Evolutionary conservation across 2,113 vertebrate genomes (phyloP).

Genomic region (Colius striatus): DNA sequence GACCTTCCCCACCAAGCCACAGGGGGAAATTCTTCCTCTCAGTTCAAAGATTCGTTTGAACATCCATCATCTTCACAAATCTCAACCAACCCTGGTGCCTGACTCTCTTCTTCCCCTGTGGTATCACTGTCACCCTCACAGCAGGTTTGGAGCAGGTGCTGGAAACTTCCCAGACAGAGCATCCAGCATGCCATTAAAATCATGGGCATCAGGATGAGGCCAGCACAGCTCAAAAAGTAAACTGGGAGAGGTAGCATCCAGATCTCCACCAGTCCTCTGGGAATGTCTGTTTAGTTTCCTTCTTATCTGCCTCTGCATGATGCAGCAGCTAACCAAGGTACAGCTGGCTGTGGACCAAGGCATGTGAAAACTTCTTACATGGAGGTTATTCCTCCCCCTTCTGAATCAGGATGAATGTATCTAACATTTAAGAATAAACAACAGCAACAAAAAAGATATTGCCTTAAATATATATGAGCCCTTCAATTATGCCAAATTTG

Average conservation of each 20-base stretch:
- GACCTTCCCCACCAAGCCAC: background rate
- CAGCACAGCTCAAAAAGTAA: background rate
- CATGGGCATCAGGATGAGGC: rapidly evolving
- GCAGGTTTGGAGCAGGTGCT: background rate
- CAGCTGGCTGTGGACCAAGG: background rate
- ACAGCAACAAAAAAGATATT: background rate
- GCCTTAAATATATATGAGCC: background rate
- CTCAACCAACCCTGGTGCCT: rapidly evolving
- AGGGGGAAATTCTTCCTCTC: background rate
- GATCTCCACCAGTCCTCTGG: background rate
- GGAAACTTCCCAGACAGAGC: background rate
- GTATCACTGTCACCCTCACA: background rate
- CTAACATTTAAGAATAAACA: background rate
- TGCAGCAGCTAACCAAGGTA: background rate
- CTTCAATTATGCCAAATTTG: background rate
- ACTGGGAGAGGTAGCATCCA: rapidly evolving
- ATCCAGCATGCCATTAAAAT: background rate
- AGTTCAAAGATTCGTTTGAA: background rate
- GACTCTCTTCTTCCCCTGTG: rapidly evolving
- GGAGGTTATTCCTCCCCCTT: background rate
- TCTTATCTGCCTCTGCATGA: rapidly evolving
- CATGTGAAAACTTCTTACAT: background rate
- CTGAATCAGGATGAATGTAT: background rate
- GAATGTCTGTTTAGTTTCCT: background rate
- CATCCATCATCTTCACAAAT: rapidly evolving